phyloP scores from a whole-genome alignment of 2,797 vertebrate genomes.

The Sebastolobus altivelis region DNA sequence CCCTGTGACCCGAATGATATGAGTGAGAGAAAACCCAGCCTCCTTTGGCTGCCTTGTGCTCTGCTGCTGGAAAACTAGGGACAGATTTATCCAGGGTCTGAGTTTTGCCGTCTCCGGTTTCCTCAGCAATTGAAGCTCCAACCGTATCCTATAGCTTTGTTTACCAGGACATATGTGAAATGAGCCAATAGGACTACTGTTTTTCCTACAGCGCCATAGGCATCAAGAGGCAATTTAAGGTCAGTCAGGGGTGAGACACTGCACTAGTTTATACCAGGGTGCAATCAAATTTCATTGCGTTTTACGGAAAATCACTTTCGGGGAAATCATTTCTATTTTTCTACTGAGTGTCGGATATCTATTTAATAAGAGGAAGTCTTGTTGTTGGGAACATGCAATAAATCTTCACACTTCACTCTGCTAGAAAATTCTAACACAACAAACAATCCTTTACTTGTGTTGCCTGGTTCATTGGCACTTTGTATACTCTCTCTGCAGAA shows the following conservation, averaged over 20 bases:
- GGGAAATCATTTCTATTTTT: slow-evolving; percentile 55
- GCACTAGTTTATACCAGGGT: slow-evolving; percentile 56
- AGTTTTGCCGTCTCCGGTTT: slow-evolving; percentile 30
- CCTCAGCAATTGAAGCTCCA: slow-evolving; percentile 45
- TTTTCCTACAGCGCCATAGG: slow-evolving; percentile 61
- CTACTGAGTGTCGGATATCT: slow-evolving; percentile 28
- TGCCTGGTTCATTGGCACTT: slow-evolving; percentile 1
- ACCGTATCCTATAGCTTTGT: slow-evolving; percentile 62
- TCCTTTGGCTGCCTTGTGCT: slow-evolving; percentile 19
- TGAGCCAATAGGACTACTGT: slow-evolving; percentile 50
- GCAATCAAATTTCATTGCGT: slow-evolving; percentile 59
- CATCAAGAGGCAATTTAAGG: slow-evolving; percentile 70
- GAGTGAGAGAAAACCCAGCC: slow-evolving; percentile 36
- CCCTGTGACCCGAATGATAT: slow-evolving; percentile 54
- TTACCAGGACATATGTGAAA: slow-evolving; percentile 61
- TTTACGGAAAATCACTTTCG: slow-evolving; percentile 62
- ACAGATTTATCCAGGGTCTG: slow-evolving; percentile 32
- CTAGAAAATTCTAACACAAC: background rate
- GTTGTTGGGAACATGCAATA: slow-evolving; percentile 34
- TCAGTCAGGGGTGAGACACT: slow-evolving; percentile 73
- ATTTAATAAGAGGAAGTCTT: slow-evolving; percentile 33
- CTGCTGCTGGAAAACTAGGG: slow-evolving; percentile 27
- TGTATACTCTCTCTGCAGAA: background rate
- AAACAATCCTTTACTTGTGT: slow-evolving; percentile 15
- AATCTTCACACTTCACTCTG: slow-evolving; percentile 18